A percentile compares a stretch with the other conserved stretches of the same genome.
Conservation (phyloP, 2,113 vertebrate genomes). For the Malurus alboscapulatus region DNA sequence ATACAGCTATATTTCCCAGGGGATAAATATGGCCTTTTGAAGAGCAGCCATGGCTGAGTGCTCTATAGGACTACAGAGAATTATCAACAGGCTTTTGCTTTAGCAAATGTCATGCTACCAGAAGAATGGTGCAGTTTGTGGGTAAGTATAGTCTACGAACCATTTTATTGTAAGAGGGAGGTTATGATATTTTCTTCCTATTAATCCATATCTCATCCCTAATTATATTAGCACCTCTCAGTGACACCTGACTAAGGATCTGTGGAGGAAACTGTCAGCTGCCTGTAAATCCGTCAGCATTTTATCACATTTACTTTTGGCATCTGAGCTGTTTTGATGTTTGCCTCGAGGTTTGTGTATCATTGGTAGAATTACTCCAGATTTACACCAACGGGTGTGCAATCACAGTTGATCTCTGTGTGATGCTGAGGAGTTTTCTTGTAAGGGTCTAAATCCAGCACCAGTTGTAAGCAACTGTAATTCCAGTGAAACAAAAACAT, state of each 20-base stretch:
- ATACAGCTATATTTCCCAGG: constrained; percentile 65
- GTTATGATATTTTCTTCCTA: constrained; percentile 51
- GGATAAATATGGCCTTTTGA: constrained; percentile 63
- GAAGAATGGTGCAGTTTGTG: constrained; percentile 23
- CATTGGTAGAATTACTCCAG: constrained; percentile 1
- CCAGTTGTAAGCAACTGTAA: neutral
- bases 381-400: constrained; percentile 1
- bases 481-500: constrained; percentile 39
- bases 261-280: constrained; percentile 4
- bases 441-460: constrained; percentile 1
- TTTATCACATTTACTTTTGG: constrained; percentile 8
- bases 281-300: constrained; percentile 33
- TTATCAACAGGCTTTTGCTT: constrained; percentile 49
- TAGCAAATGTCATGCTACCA: constrained; percentile 52
- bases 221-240: constrained; percentile 47
- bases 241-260: constrained; percentile 49
- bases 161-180: constrained; percentile 18
- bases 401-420: neutral
- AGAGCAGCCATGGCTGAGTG: constrained; percentile 21
- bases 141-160: constrained; percentile 3
- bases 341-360: neutral
- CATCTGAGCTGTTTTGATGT: neutral
- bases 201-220: constrained; percentile 67
- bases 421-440: neutral
- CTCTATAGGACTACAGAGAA: constrained; percentile 59